Percentiles rank a stretch among this genome's conserved stretches.
Evolutionary conservation across 1,140 invertebrate genomes (phyloP).

Genomic region (Drosophila rufa): DNA sequence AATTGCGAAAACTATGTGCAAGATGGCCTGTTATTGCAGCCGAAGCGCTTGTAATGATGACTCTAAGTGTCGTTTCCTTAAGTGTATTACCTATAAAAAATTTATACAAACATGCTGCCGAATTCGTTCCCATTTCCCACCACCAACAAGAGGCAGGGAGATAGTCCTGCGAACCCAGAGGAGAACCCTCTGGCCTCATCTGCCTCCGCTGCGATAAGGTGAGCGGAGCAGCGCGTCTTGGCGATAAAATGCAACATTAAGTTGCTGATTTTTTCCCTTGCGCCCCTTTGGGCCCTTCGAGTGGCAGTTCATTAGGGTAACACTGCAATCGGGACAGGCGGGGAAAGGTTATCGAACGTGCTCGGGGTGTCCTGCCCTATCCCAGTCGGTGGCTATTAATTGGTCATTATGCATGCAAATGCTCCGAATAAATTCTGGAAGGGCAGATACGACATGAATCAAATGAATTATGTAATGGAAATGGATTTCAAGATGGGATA

Average conservation of each 20-base stretch:
- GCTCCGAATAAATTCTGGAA: conserved; percentile 6
- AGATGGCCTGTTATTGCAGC: conserved; percentile 85
- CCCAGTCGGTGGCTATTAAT: conserved; percentile 30
- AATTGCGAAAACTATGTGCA: conserved; percentile 85
- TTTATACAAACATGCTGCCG: conserved; percentile 84
- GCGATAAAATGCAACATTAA: conserved; percentile 85
- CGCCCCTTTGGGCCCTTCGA: conserved; percentile 36
- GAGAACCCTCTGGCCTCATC: conserved; percentile 41
- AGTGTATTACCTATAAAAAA: conserved; percentile 85
- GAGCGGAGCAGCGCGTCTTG: conserved; percentile 36
- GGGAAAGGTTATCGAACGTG: conserved; percentile 38
- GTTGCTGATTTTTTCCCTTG: conserved; percentile 67
- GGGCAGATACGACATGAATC: neutral
- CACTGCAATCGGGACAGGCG: conserved; percentile 35
- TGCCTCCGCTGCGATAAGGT: conserved; percentile 49
- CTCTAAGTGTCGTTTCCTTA: conserved; percentile 85
- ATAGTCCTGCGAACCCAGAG: conserved; percentile 9
- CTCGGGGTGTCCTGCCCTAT: conserved; percentile 9
- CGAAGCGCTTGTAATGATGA: conserved; percentile 85
- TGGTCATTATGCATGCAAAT: conserved; percentile 44
- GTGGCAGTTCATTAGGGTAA: conserved; percentile 75
- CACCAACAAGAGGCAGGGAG: conserved; percentile 26
- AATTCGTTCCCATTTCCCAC: conserved; percentile 60
- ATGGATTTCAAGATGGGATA: conserved; percentile 3
- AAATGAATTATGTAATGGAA: conserved; percentile 15